These are phyloP conservation scores for Mythimna ferrago DNA, from an alignment of 2,888 invertebrate species.

Conservation along the genomic window DNA sequence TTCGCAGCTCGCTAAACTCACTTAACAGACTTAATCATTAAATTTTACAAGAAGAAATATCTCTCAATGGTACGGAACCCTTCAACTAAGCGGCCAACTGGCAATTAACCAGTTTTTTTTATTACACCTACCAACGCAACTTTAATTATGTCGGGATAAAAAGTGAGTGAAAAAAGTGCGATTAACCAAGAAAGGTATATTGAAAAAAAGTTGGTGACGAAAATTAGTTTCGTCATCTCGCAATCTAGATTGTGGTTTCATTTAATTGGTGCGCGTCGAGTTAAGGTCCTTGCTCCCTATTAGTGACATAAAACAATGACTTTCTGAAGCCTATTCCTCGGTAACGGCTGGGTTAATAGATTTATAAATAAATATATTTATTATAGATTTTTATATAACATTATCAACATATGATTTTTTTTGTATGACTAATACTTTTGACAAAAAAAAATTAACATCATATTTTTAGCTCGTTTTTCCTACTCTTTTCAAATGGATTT, in stretches of 20 bases:
- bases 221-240: constrained; percentile 56
- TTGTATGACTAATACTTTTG: no score
- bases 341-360: no score
- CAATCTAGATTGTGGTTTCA: constrained; percentile 39
- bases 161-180: constrained; percentile 73
- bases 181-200: constrained; percentile 68
- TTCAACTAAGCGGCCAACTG: background rate
- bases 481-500: no score
- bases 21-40: no score
- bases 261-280: constrained; percentile 33
- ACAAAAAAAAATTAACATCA: no score
- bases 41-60: background rate
- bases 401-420: no score
- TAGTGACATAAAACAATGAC: no score
- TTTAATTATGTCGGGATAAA: constrained; percentile 84
- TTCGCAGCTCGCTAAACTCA: no score
- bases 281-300: background rate
- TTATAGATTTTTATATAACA: no score
- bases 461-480: no score
- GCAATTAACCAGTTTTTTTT: constrained; percentile 1
- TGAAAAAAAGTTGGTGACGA: constrained; percentile 62
- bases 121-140: constrained; percentile 83
- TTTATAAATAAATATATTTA: no score
- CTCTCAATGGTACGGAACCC: background rate
- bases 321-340: no score